A percentile compares a stretch with the other conserved stretches of the same genome.
These are phyloP conservation scores for Luperina nickerlii DNA, from an alignment of 2,888 invertebrate genomes.

Conservation along the genomic window DNA sequence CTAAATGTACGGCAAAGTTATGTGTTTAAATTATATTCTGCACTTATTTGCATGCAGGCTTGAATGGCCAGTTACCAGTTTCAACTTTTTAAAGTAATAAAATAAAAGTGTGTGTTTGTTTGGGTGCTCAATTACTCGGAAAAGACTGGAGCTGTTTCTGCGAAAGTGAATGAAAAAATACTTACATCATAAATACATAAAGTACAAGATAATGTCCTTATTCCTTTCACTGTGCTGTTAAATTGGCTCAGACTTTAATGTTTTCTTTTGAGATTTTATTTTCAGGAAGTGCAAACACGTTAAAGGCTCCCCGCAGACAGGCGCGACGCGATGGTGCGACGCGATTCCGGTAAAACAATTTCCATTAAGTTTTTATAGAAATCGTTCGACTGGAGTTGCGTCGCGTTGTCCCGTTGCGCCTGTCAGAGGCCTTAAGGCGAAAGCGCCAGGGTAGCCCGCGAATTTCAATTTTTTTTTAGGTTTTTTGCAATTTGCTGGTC, in stretches of 20 bases:
- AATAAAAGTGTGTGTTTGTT: slow-evolving; percentile 46
- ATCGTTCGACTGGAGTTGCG: not conserved
- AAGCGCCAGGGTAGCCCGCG: too few relatives aligned
- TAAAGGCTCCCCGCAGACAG: too few relatives aligned
- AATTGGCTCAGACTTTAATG: not conserved
- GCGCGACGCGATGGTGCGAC: not conserved
- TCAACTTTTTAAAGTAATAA: slow-evolving; percentile 48
- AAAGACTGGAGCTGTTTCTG: slow-evolving; percentile 52
- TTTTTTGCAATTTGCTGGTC: too few relatives aligned
- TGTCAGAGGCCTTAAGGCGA: too few relatives aligned
- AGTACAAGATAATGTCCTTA: slow-evolving; percentile 14
- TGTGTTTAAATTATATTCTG: slow-evolving; percentile 54
- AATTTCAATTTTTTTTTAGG: too few relatives aligned
- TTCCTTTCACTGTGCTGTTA: slow-evolving; percentile 7
- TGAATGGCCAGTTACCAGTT: slow-evolving; percentile 41
- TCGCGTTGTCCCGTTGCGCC: too few relatives aligned
- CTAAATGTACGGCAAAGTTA: slow-evolving; percentile 42
- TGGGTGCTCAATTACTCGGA: slow-evolving; percentile 55
- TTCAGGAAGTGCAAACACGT: not conserved
- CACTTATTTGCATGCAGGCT: slow-evolving; percentile 44
- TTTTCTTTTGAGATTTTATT: not conserved
- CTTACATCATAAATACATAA: slow-evolving; percentile 24
- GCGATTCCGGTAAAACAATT: not conserved
- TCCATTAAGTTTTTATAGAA: not conserved
- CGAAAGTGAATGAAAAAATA: slow-evolving; percentile 18